phyloP scores from a whole-genome alignment of 2,797 vertebrate genomes.

The Momotus momota region DNA sequence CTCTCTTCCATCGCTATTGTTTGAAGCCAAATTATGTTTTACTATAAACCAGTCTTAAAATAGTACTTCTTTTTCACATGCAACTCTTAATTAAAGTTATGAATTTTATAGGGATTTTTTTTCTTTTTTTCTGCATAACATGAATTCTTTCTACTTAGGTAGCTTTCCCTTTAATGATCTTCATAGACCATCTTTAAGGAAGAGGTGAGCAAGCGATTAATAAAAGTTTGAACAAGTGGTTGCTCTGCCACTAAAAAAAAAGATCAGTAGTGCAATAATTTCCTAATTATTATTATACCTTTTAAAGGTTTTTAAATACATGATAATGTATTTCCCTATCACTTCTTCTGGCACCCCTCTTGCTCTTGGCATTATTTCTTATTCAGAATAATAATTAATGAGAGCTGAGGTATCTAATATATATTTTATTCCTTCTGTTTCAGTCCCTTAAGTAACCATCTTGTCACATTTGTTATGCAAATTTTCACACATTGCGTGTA shows the following conservation, averaged over 20 bases:
- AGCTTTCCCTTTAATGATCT: slow-evolving; percentile 48
- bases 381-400: slow-evolving; percentile 80
- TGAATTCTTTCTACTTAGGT: slow-evolving; percentile 48
- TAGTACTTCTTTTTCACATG: neutral
- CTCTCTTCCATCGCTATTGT: neutral
- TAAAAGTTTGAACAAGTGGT: slow-evolving; percentile 74
- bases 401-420: slow-evolving; percentile 71
- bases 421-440: slow-evolving; percentile 78
- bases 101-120: slow-evolving; percentile 22
- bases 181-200: slow-evolving; percentile 42
- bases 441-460: slow-evolving; percentile 79
- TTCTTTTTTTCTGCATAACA: neutral
- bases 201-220: slow-evolving; percentile 63
- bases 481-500: slow-evolving; percentile 64
- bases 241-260: slow-evolving; percentile 55
- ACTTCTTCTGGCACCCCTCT: slow-evolving; percentile 61
- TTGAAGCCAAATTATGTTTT: slow-evolving; percentile 63
- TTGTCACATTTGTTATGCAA: slow-evolving; percentile 82
- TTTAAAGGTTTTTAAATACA: slow-evolving; percentile 74
- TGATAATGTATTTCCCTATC: slow-evolving; percentile 70
- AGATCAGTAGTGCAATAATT: slow-evolving; percentile 75
- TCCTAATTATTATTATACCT: slow-evolving; percentile 79
- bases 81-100: slow-evolving; percentile 69
- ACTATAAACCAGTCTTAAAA: slow-evolving; percentile 49
- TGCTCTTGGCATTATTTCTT: slow-evolving; percentile 72